Base-by-base conservation (phyloP, 2,888 invertebrate genomes). In the Pteria penguin region DNA sequence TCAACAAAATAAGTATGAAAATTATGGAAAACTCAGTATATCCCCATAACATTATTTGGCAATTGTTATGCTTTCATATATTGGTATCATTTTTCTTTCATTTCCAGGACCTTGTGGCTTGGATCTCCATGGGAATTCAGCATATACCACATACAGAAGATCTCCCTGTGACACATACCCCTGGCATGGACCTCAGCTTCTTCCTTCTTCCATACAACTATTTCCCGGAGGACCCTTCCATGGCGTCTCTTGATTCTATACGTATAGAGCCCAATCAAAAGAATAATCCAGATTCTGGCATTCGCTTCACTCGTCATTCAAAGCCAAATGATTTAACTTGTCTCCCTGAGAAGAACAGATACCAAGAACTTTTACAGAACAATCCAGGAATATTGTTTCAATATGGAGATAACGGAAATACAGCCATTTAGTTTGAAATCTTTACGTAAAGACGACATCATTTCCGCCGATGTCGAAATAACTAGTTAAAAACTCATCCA, bases 141-240 rank as follows among this genome's bases (percentile, higher is more conserved):
- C 85, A 84, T 68, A 85, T 86, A 54, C 84, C 86, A 8, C 83
- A 84, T 60, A 85, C 81, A 5, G 86, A 86, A 60, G 86, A 86
- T 62, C 75, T 86, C 2, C 86, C 86, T 0, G 75, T 83, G 27
- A 85, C 84, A 2, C 78, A 84, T 5, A 82, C 84, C 0, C 63
- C 78, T 0, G 84, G 82, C 32, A 78, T 76, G 61, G 80, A 80
- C 29, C 79, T 81, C 45, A 76, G 72, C 31, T 83, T 85, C 52
- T 78, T 75, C 62, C 74, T 86, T 4, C 73, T 84, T 33, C 86
- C 86, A 0, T 84, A 82, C 75, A 85, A 85, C 67, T 86, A 86
- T 68, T 86, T 86, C 76, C 61, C 70, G 18, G 85, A 86, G 65
- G 83, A 84, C 61, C 84, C 86, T 1, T 80, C 85, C 4, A 80